Base-by-base conservation (phyloP, 2,797 vertebrate genomes). In the Sibirionetta formosa region DNA sequence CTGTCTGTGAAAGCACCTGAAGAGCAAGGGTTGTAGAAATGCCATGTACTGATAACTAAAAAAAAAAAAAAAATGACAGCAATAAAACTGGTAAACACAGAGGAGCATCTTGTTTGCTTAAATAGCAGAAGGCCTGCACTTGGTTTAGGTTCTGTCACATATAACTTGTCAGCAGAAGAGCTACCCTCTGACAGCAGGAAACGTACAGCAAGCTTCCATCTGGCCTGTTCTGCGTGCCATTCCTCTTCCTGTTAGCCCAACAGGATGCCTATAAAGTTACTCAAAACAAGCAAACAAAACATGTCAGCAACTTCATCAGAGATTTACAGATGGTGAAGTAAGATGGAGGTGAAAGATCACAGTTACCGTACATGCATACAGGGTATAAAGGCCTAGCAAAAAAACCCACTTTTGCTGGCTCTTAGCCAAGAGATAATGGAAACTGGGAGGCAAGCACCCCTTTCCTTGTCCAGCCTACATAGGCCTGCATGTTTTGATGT, bases 241-340 rank as follows among this genome's bases (percentile, higher is more conserved):
- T 75, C 24, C 31, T 82, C 23, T 56, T 83, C 31, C n/a, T 82
- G 18, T 56, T 83, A 48, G 12, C 48, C 48, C 29, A 56, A 17
- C 22, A 78, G 61, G 10, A 11, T 8, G 36, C 33, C 38, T 14
- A 38, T 48, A 58, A 80, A 82, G 23, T 48, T 76, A 71, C 33
- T 77, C 35, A 63, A 72, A 94, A 48, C 19, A 87, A 73, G 24
- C 48, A 77, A 94, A 64, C 17, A 72, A 48, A 86, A 60, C 50
- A 80, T 11, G 40, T 68, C 61, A 78, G 58, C 33, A 69, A 0
- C 17, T 48, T 92, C 40, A 82, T 18, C 33, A 60, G 63, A 63
- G 19, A 15, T 31, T 88, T 84, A 61, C 63, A 72, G 40, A 78
- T 0, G 1, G 35, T 46, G 46, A 84, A 27, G 19, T 86, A 66